phyloP scores from a whole-genome alignment of 2,888 invertebrate genomes.

The Dorcus hopei region DNA sequence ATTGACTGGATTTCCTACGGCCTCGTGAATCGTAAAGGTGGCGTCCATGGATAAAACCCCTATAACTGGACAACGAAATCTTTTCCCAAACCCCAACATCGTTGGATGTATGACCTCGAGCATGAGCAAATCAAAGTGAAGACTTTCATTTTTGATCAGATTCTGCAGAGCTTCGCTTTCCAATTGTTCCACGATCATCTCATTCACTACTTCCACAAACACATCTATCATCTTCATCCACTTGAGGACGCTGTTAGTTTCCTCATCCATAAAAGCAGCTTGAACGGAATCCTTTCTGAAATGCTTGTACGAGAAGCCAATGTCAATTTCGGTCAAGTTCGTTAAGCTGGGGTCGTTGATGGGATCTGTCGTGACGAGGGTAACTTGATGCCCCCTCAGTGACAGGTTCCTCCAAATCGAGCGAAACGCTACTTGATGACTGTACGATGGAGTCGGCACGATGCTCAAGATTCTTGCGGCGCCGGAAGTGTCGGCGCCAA shows the following conservation, averaged over 20 bases:
- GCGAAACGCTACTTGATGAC: constrained; percentile 34
- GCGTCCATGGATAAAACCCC: constrained; percentile 54
- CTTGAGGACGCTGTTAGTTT: no score
- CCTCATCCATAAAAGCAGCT: background rate
- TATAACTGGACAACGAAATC: constrained; percentile 56
- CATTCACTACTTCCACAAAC: background rate
- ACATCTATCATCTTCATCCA: no score
- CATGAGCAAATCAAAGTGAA: constrained; percentile 57
- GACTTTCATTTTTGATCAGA: constrained; percentile 34
- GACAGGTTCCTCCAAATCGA: constrained; percentile 34
- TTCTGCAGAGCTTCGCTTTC: constrained; percentile 33
- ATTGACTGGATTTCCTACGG: constrained; percentile 55
- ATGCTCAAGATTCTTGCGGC: constrained; percentile 35
- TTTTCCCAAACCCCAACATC: constrained; percentile 53
- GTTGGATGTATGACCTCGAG: constrained; percentile 55
- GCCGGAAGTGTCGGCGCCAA: no score
- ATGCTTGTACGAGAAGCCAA: constrained; percentile 24
- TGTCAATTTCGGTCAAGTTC: constrained; percentile 40
- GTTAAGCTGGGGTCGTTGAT: constrained; percentile 32
- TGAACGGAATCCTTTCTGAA: constrained; percentile 4
- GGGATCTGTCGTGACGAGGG: constrained; percentile 37
- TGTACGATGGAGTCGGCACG: constrained; percentile 33
- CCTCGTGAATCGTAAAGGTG: constrained; percentile 51
- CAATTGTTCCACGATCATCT: constrained; percentile 13
- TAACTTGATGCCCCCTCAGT: constrained; percentile 39